These are phyloP conservation scores for Sphenodon punctatus DNA, from an alignment of 2,797 vertebrate species.

Conservation along the genomic window DNA sequence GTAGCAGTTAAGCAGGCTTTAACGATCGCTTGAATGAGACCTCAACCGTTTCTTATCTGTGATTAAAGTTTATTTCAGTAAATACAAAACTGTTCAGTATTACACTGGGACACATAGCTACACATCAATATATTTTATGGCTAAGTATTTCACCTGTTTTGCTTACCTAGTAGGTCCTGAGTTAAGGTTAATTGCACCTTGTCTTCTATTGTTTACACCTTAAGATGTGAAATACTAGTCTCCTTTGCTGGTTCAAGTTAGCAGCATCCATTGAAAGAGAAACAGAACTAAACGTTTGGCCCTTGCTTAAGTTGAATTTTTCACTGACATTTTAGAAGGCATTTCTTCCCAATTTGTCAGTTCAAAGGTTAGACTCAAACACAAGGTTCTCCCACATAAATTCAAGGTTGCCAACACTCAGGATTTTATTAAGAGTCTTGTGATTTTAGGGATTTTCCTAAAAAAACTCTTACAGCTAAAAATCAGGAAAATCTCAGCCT, in stretches of 20 bases:
- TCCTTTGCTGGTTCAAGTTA: too few relatives aligned
- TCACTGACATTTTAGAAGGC: neutral
- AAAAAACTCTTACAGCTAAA: too few relatives aligned
- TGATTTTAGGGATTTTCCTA: too few relatives aligned
- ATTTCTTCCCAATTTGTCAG: neutral
- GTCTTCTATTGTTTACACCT: neutral
- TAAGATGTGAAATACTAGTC: neutral
- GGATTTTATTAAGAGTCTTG: too few relatives aligned
- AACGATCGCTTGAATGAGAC: neutral
- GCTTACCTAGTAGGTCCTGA: neutral
- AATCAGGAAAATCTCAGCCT: too few relatives aligned
- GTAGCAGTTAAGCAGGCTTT: too few relatives aligned
- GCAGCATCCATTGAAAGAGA: too few relatives aligned
- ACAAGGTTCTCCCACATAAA: too few relatives aligned
- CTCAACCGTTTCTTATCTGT: neutral
- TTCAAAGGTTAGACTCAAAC: neutral
- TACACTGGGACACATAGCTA: neutral
- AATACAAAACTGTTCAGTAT: neutral
- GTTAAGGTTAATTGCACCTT: neutral
- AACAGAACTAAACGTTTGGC: neutral
- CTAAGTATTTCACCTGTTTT: accelerated
- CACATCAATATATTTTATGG: neutral
- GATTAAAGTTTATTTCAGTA: too few relatives aligned
- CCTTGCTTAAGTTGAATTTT: neutral
- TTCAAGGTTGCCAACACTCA: too few relatives aligned